Conservation (phyloP, 2,888 invertebrate genomes). For the Eristalinus sepulchralis region DNA sequence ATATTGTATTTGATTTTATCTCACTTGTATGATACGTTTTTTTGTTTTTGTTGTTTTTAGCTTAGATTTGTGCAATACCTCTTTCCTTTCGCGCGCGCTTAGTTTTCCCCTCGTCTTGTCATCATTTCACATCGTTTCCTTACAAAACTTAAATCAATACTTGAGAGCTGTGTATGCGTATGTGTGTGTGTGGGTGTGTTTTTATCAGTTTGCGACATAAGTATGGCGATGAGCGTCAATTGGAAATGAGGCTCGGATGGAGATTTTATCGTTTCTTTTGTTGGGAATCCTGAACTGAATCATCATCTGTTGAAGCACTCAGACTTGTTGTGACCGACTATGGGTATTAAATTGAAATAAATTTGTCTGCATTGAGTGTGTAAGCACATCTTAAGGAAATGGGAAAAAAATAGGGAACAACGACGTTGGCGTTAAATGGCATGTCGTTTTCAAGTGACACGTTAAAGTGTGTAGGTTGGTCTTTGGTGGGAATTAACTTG, state of each 20-base stretch:
- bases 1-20: slow-evolving; percentile 57
- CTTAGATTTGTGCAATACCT: slow-evolving; percentile 40
- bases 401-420: too few relatives aligned
- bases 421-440: neutral
- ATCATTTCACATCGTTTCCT: slow-evolving; percentile 8
- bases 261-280: neutral
- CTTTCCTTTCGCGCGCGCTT: slow-evolving; percentile 46
- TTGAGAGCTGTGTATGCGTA: slow-evolving; percentile 38
- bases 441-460: neutral
- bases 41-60: too few relatives aligned
- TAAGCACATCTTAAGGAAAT: neutral
- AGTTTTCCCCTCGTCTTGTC: slow-evolving; percentile 7
- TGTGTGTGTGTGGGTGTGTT: neutral
- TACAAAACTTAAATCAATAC: slow-evolving; percentile 43
- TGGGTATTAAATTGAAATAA: neutral
- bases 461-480: neutral
- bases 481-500: too few relatives aligned
- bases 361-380: neutral
- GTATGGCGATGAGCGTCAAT: neutral
- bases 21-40: slow-evolving; percentile 43
- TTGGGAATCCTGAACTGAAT: neutral
- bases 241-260: neutral
- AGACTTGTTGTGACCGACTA: neutral
- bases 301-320: neutral
- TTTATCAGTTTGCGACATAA: neutral